phyloP scores from a whole-genome alignment of 2,113 vertebrate species.

The Calyptomena viridis region DNA sequence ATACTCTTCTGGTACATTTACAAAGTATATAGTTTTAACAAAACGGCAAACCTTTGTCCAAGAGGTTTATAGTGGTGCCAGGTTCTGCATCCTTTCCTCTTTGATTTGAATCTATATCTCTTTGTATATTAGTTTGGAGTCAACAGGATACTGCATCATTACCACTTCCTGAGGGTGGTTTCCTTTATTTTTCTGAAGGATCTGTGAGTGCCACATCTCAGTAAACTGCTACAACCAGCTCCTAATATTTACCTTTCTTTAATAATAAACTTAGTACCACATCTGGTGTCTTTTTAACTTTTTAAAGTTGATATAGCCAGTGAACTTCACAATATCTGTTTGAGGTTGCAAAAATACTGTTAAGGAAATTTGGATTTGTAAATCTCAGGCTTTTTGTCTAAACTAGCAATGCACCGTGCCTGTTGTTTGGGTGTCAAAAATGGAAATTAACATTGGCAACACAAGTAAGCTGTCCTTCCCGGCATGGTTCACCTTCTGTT shows the following conservation, averaged over 20 bases:
- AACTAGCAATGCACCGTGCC: not conserved
- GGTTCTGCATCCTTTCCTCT: not conserved
- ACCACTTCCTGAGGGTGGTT: not conserved
- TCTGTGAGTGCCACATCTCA: not conserved
- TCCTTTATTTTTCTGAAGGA: slow-evolving; percentile 3
- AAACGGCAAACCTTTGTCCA: not conserved
- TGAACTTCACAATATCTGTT: not conserved
- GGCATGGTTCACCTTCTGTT: not conserved
- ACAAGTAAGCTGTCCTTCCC: not conserved
- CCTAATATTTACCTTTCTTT: not conserved
- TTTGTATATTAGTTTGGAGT: not conserved
- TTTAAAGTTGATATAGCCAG: not conserved
- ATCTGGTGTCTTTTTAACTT: not conserved
- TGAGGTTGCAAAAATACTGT: not conserved
- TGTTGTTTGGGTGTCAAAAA: not conserved
- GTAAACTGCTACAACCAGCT: not conserved
- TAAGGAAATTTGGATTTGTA: not conserved
- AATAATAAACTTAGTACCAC: not conserved
- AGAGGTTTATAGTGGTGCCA: not conserved
- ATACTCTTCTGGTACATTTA: not conserved
- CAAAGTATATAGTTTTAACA: not conserved
- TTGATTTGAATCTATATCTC: not conserved
- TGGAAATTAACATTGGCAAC: not conserved
- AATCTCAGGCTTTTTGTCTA: not conserved
- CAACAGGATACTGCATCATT: slow-evolving; percentile 49